phyloP scores from a whole-genome alignment of 1,140 invertebrate genomes.

The Drosophila busckii region DNA sequence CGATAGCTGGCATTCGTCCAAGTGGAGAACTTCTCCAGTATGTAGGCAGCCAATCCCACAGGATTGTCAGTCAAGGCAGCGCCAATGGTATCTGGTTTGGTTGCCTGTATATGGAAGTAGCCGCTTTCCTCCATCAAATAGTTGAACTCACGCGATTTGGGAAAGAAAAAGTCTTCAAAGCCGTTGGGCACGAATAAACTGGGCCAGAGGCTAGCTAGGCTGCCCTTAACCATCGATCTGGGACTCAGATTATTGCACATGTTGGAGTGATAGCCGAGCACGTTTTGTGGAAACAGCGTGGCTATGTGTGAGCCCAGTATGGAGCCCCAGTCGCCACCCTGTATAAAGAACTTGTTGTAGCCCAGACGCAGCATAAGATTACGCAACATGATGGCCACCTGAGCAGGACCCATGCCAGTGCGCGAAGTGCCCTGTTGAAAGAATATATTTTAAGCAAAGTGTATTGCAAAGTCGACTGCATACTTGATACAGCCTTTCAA shows the following conservation, averaged over 20 bases:
- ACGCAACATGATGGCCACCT: constrained; percentile 87
- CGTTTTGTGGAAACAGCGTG: constrained; percentile 85
- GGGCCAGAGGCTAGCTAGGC: constrained; percentile 80
- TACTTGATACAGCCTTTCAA: no score
- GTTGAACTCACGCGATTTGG: constrained; percentile 80
- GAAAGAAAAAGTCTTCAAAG: constrained; percentile 83
- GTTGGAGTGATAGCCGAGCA: constrained; percentile 83
- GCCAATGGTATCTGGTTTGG: constrained; percentile 93
- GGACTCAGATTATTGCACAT: constrained; percentile 80
- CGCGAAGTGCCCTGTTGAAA: constrained; percentile 79
- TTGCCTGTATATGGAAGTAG: constrained; percentile 91
- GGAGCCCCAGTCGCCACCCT: constrained; percentile 91
- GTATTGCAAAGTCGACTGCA: no score
- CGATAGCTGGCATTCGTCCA: constrained; percentile 85
- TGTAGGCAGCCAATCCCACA: constrained; percentile 88
- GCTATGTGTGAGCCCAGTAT: constrained; percentile 82
- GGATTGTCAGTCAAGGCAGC: constrained; percentile 84
- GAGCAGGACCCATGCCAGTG: constrained; percentile 82
- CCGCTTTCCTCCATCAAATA: constrained; percentile 85
- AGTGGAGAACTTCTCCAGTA: constrained; percentile 91
- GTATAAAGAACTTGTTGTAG: constrained; percentile 87
- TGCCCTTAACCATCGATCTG: constrained; percentile 40
- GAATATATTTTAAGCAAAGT: neutral
- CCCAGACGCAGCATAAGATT: constrained; percentile 91
- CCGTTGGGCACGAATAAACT: constrained; percentile 81